Evolutionary conservation across 2,797 vertebrate genomes (phyloP).

Genomic region (Sphaeramia orbicularis): DNA sequence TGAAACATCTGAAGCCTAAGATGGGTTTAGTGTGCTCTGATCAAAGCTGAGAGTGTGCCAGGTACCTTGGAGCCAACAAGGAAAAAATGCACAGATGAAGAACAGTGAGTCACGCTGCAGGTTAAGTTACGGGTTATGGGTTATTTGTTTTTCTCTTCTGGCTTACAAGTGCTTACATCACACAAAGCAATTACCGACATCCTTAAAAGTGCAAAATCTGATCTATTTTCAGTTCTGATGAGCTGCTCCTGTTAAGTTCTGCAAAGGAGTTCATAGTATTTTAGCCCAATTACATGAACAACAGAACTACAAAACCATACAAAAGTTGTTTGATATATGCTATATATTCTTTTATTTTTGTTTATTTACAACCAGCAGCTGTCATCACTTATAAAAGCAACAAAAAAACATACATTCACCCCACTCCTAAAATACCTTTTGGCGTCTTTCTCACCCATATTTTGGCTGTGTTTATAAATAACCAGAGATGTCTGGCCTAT

Average conservation of each 20-base stretch:
- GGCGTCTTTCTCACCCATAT: slow-evolving; percentile 45
- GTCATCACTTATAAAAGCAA: too few relatives aligned
- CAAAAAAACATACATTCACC: too few relatives aligned
- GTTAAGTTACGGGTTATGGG: slow-evolving; percentile 59
- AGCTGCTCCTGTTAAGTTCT: slow-evolving; percentile 32
- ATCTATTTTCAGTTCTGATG: slow-evolving; percentile 57
- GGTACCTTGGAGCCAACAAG: slow-evolving; percentile 30
- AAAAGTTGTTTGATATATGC: too few relatives aligned
- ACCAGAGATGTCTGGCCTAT: slow-evolving; percentile 38
- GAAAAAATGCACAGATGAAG: too few relatives aligned
- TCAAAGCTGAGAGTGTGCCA: slow-evolving; percentile 52
- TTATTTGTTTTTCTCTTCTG: slow-evolving; percentile 30
- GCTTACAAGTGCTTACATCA: slow-evolving; percentile 58
- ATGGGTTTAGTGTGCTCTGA: slow-evolving; percentile 34
- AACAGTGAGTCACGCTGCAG: slow-evolving; percentile 57
- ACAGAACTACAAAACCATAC: slow-evolving; percentile 18
- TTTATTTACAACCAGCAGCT: too few relatives aligned
- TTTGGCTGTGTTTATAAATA: slow-evolving; percentile 65
- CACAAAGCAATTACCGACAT: slow-evolving; percentile 50
- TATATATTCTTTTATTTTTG: too few relatives aligned
- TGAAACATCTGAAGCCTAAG: slow-evolving; percentile 35
- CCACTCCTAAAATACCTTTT: neutral
- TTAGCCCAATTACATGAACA: slow-evolving; percentile 31
- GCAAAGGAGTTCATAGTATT: slow-evolving; percentile 29
- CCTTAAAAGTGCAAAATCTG: slow-evolving; percentile 22